Percentiles rank a stretch among this genome's conserved stretches.
phyloP scores from a whole-genome alignment of 2,888 invertebrate genomes.

The Lasioglossum figueresi region DNA sequence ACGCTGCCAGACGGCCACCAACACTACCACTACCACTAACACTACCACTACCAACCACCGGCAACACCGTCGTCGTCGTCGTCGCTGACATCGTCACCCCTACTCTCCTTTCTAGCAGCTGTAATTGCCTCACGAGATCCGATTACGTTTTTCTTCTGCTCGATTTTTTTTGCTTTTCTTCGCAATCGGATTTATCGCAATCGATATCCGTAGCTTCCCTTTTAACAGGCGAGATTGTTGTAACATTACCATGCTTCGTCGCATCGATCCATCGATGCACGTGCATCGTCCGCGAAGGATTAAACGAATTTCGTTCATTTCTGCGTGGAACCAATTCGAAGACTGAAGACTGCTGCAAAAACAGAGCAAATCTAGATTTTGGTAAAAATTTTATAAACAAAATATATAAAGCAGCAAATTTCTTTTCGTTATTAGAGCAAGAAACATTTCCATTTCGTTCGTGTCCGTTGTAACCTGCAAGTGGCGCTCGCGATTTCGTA shows the following conservation, averaged over 20 bases:
- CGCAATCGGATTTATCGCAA: neutral
- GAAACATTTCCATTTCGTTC: too few species aligned
- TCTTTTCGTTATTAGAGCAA: too few species aligned
- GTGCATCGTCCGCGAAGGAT: too few species aligned
- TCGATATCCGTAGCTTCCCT: neutral
- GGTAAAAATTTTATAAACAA: too few species aligned
- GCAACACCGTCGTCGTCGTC: neutral
- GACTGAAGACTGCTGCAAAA: too few species aligned
- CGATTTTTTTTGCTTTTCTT: neutral
- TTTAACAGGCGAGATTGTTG: neutral
- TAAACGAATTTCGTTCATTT: too few species aligned
- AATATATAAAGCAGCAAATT: too few species aligned
- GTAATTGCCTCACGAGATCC: neutral
- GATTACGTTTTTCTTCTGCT: neutral
- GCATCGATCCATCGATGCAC: too few species aligned
- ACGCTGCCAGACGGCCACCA: slow-evolving; percentile 18
- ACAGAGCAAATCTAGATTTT: too few species aligned
- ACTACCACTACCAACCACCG: neutral
- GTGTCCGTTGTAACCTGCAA: too few species aligned
- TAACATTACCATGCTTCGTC: neutral
- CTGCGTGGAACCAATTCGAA: too few species aligned
- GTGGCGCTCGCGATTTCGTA: too few species aligned
- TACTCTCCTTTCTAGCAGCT: slow-evolving; percentile 12
- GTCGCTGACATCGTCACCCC: neutral
- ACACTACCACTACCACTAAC: neutral